phyloP scores from a whole-genome alignment of 2,888 invertebrate species.

The Alsophila aescularia region DNA sequence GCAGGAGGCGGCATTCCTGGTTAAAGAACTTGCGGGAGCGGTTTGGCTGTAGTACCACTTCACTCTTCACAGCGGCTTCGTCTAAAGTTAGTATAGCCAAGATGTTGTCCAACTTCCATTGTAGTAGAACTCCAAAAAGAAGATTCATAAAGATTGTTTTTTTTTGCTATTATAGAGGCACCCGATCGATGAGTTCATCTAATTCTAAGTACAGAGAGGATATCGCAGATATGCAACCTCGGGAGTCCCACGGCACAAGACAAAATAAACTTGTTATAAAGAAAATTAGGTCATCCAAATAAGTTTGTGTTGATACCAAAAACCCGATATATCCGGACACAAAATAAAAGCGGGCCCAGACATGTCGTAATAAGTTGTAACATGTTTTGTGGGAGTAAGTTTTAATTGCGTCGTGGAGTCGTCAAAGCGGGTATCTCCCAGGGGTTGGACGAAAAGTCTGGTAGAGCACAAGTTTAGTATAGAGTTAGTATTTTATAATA shows the following conservation, averaged over 20 bases:
- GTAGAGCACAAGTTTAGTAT: background rate
- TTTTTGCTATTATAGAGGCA: too few species aligned
- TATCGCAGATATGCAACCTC: background rate
- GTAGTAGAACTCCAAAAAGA: too few species aligned
- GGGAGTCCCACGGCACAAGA: background rate
- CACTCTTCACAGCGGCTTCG: too few species aligned
- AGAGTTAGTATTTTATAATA: background rate
- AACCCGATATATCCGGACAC: constrained; percentile 12
- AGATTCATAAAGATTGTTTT: too few species aligned
- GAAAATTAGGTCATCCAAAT: constrained; percentile 23
- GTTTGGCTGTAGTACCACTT: too few species aligned
- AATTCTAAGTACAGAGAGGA: background rate
- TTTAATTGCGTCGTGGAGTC: constrained; percentile 46
- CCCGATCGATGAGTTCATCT: too few species aligned
- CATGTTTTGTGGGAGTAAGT: constrained; percentile 38
- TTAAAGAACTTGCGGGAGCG: too few species aligned
- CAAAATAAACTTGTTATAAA: constrained; percentile 15
- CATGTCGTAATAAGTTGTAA: constrained; percentile 35
- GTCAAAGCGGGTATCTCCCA: constrained; percentile 33
- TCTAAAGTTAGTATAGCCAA: too few species aligned
- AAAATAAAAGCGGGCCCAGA: constrained; percentile 24
- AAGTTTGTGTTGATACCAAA: constrained; percentile 12
- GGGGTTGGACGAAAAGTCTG: constrained; percentile 8
- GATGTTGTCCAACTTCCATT: too few species aligned
- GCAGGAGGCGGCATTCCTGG: too few species aligned